These are phyloP conservation scores for Drosophila neonasuta DNA, from an alignment of 2,888 invertebrate genomes.

Conservation along the genomic window DNA sequence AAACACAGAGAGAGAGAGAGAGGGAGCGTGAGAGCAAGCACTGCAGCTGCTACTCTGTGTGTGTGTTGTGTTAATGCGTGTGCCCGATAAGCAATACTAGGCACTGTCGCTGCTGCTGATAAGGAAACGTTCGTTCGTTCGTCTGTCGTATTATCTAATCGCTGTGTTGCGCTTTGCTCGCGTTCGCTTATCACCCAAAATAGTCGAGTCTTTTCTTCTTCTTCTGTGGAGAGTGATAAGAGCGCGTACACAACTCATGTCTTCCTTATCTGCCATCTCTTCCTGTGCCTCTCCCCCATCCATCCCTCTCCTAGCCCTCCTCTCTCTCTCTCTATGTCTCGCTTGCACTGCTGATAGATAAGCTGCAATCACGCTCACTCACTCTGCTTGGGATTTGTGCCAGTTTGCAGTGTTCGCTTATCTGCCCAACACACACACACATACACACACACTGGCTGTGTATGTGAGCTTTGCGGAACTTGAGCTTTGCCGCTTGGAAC, in stretches of 20 bases:
- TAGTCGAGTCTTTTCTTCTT: conserved; percentile 25
- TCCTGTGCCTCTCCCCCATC: conserved; percentile 34
- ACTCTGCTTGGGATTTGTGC: conserved; percentile 58
- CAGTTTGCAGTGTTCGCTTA: conserved; percentile 43
- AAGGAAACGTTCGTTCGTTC: conserved; percentile 1
- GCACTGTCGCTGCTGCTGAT: conserved; percentile 8
- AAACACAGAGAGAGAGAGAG: neutral
- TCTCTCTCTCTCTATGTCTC: neutral
- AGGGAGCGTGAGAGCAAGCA: neutral
- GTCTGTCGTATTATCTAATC: conserved; percentile 52
- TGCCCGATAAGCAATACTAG: conserved; percentile 1
- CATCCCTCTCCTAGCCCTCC: neutral
- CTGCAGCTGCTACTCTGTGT: neutral
- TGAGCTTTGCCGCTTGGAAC: conserved; percentile 7
- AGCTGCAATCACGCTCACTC: conserved; percentile 53
- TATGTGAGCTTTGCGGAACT: conserved; percentile 16
- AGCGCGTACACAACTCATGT: conserved; percentile 37
- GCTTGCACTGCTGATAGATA: conserved; percentile 45
- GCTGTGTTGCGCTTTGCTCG: conserved; percentile 27
- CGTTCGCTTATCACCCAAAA: conserved; percentile 42
- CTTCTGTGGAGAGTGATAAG: conserved; percentile 41
- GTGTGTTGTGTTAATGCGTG: neutral
- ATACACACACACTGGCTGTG: neutral
- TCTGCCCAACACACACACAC: conserved; percentile 22
- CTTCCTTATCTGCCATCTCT: conserved; percentile 48